Conservation (phyloP, 1,140 invertebrate species). For the Kradibia gibbosae region DNA sequence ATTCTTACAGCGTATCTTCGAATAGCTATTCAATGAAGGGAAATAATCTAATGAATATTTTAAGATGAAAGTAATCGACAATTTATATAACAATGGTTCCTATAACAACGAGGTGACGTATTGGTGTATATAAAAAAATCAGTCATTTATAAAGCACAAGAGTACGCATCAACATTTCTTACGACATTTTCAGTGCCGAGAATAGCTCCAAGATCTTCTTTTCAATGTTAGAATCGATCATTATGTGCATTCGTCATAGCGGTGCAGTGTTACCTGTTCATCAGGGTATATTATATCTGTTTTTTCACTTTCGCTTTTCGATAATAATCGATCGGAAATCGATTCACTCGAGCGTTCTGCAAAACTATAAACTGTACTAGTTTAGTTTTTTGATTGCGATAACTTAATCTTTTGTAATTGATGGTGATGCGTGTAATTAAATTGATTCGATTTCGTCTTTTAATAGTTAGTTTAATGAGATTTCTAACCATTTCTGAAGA, state of each 20-base stretch:
- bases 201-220: neutral
- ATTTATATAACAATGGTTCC: no score
- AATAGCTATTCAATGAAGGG: neutral
- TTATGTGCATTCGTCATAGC: conserved; percentile 10
- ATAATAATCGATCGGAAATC: conserved; percentile 45
- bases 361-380: neutral
- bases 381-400: conserved; percentile 22
- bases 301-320: conserved; percentile 31
- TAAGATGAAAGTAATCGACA: no score
- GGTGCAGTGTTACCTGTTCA: neutral
- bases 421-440: conserved; percentile 29
- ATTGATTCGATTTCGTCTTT: neutral
- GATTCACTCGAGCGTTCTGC: conserved; percentile 18
- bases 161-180: neutral
- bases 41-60: neutral
- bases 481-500: neutral
- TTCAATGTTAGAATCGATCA: conserved; percentile 22
- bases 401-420: conserved; percentile 45
- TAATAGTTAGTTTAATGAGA: neutral
- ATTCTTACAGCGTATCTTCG: neutral
- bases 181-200: conserved; percentile 23
- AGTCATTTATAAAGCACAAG: neutral
- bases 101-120: neutral
- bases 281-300: conserved; percentile 17
- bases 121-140: neutral